Evolutionary conservation across 2,113 vertebrate species (phyloP).

Genomic region (Pampusana beccarii): DNA sequence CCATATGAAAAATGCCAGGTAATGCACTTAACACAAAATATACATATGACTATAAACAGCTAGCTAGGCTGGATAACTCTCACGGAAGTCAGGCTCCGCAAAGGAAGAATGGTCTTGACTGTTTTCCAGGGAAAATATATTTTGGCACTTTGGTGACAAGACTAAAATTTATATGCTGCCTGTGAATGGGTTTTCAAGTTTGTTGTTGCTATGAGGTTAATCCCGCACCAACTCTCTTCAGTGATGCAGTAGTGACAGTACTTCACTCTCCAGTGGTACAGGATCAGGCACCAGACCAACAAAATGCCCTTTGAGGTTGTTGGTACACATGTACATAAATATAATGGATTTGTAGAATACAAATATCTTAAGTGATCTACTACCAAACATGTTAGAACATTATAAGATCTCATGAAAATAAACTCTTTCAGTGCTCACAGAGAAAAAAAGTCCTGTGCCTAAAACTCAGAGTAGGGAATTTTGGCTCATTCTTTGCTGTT

Average conservation of each 20-base stretch:
- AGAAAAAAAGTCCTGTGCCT: neutral
- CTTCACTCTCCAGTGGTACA: neutral
- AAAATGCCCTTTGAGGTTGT: neutral
- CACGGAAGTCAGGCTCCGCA: neutral
- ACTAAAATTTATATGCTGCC: neutral
- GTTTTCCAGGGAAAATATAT: neutral
- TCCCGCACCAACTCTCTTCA: neutral
- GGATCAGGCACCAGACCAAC: neutral
- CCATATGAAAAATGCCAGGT: neutral
- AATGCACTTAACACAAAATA: neutral
- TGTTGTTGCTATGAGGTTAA: neutral
- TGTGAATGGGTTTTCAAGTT: rapidly evolving
- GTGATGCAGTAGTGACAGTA: neutral
- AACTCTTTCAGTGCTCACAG: neutral
- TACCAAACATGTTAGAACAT: neutral
- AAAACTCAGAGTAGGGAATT: neutral
- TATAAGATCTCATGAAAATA: neutral
- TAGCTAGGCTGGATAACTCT: neutral
- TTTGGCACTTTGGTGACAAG: neutral
- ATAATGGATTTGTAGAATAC: neutral
- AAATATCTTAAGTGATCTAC: neutral
- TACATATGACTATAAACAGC: neutral
- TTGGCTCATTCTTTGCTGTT: neutral
- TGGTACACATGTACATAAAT: neutral
- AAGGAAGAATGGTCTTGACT: neutral